Base-by-base conservation (phyloP, 2,113 vertebrate species). In the Noctilio leporinus region DNA sequence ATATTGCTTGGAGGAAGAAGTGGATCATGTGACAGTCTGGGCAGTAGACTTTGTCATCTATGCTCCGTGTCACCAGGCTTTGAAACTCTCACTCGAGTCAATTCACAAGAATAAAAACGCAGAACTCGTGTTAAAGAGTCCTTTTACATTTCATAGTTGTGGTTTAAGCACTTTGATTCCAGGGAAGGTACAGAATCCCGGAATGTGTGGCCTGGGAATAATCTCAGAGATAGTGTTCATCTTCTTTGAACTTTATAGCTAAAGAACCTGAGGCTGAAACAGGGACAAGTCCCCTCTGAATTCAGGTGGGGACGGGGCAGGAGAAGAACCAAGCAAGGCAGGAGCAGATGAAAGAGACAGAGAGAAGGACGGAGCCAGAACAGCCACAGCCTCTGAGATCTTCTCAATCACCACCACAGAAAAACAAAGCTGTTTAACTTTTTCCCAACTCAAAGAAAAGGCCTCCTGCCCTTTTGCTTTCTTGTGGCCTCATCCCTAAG, bases 31-130 rank as follows among this genome's bases (percentile, higher is more conserved):
- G 40, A 0, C 5, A 43, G 22, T 43, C 4, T 5, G 4, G 10
- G n/a, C 2, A 0, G 53, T 3, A 19, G 65, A 28, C 1, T 6
- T 33, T 2, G 75, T 30, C 85, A 14, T 22, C 43, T 4, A 1
- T 0, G 11, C 53, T 4, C 53, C 64, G 26, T 24, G 24, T 33
- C 45, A 14, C 30, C 12, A 3, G 64, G 9, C 53, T 85, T 19
- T 53, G 45, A 81, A 47, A 45, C 14, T 14, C 45, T 53, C 53
- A 20, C 45, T 64, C 14, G 4, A 12, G 38, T 51, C 40, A 53
- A 16, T 4, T 69, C 35, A 5, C 17, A n/a, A 75, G 59, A 53
- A 53, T 35, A 53, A 30, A 78, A 53, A 45, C 4, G 22, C 11
- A 45, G 9, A 12, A 7, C 38, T 43, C 10, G 3, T 1, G 22